Evolutionary conservation across 1,140 invertebrate genomes (phyloP), one percentile per base, ranked within the genome.

Genomic region (Propsilocerus akamusi): DNA sequence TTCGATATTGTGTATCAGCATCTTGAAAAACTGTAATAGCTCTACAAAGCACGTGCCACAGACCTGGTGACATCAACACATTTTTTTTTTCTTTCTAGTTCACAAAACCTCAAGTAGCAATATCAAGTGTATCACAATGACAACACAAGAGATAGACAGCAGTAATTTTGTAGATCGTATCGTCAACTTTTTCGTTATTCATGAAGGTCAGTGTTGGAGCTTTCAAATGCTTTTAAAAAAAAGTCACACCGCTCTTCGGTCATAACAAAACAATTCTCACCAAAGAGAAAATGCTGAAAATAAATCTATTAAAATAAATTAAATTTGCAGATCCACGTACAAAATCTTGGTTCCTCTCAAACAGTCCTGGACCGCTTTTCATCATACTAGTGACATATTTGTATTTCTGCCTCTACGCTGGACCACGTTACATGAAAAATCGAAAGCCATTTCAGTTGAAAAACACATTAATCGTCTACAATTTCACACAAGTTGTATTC

Each of bases 381-480:
- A 76, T 76, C 1, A 76, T 90, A 25, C 63, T 88, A 20, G 74
- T 76, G 0, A 72, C 76, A 0, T 90, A 89, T 57, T 58, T 89
- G 25, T 87, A 84, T 66, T 86, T 89, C 62, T 65, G 63, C 49
- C 55, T 65, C 5, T 65, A 65, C 52, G 68, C 72, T 26, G 89
- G 88, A 7, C 88, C 87, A 3, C 74, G 68, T 24, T 81, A 82
- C 53, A 96, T 96, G 91, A 74, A 78, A 52, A 76, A 91, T 55
- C 73, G 81, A 52, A 83, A 89, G 59, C 83, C 90, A 0, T 90
- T 81, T 54, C 72, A 85, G 26, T 68, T 95, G 24, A 85, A 82
- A 54, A 74, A 76, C 49, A 64, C 78, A 0, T 73, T 94, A 25
- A 75, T 87, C 14, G 52, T 81, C 11, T 96, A 96, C 65, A 93